phyloP scores from a whole-genome alignment of 2,888 invertebrate species.

The Galerucella pusilla region DNA sequence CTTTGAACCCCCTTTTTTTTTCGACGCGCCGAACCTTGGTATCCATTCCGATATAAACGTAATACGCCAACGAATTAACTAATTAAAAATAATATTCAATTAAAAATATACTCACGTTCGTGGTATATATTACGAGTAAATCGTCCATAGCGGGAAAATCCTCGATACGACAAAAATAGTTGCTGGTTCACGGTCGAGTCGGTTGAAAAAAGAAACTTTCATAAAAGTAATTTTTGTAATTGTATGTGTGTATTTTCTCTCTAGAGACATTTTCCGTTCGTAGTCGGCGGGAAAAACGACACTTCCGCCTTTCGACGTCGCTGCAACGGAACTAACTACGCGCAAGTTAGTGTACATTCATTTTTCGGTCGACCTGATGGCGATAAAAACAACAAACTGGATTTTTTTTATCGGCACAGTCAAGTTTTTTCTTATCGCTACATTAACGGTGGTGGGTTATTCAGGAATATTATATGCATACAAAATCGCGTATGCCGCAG shows the following conservation, averaged over 20 bases:
- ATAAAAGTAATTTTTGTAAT: background rate
- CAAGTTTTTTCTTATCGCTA: background rate
- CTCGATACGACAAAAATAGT: conserved; percentile 17
- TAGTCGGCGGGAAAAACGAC: background rate
- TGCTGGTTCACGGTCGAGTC: background rate
- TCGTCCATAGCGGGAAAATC: conserved; percentile 16
- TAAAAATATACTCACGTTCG: conserved; percentile 31
- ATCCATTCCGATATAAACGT: conserved; percentile 11
- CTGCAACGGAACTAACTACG: background rate
- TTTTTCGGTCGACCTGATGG: background rate
- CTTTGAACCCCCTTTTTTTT: conserved; percentile 9
- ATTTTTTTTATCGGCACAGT: background rate
- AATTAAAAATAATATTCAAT: conserved; percentile 15
- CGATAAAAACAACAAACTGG: background rate
- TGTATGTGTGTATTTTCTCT: background rate
- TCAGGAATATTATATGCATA: too few species aligned
- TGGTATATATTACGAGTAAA: conserved; percentile 29
- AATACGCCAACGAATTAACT: background rate
- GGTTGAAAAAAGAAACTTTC: background rate
- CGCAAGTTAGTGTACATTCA: background rate
- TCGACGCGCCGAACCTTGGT: conserved; percentile 12
- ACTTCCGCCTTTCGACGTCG: background rate
- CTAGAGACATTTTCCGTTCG: background rate
- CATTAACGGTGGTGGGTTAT: background rate
- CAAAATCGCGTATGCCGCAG: too few species aligned